Percentiles rank a stretch among this genome's conserved stretches.
These are phyloP conservation scores for Drosophila pseudoobscura DNA, from an alignment of 1,140 invertebrate species.

Conservation along the genomic window DNA sequence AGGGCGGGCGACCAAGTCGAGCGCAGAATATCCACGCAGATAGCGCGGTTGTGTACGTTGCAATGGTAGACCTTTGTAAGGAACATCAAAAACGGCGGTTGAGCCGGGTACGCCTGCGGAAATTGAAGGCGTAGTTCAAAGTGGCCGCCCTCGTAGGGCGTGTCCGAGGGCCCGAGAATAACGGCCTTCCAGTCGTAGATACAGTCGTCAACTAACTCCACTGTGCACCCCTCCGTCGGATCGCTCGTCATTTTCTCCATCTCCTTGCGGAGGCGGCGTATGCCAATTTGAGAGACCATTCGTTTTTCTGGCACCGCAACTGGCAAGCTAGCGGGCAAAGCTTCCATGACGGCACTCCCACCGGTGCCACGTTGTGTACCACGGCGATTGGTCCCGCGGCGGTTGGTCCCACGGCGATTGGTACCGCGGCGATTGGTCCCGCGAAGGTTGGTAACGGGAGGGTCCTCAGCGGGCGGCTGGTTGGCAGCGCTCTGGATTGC, in stretches of 20 bases:
- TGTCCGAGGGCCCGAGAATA: slow-evolving; percentile 87
- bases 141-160: slow-evolving; percentile 90
- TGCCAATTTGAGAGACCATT: too few species aligned
- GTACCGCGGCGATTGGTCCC: too few species aligned
- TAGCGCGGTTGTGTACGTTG: slow-evolving; percentile 89
- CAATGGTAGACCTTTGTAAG: slow-evolving; percentile 92
- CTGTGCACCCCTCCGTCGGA: slow-evolving; percentile 7
- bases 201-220: not conserved
- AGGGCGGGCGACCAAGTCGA: slow-evolving; percentile 98
- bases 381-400: too few species aligned
- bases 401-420: too few species aligned
- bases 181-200: slow-evolving; percentile 13
- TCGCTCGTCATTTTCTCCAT: not conserved
- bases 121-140: slow-evolving; percentile 91
- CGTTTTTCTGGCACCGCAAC: too few species aligned
- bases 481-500: too few species aligned
- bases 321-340: too few species aligned
- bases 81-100: slow-evolving; percentile 91
- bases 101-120: slow-evolving; percentile 91
- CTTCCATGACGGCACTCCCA: too few species aligned
- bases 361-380: too few species aligned
- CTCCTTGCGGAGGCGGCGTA: not conserved
- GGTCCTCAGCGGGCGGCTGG: too few species aligned
- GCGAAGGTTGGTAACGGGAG: too few species aligned
- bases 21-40: slow-evolving; percentile 90